A percentile compares a stretch with the other conserved stretches of the same genome.
Evolutionary conservation across 2,888 invertebrate species (phyloP).

Genomic region (Pachydiplax longipennis): DNA sequence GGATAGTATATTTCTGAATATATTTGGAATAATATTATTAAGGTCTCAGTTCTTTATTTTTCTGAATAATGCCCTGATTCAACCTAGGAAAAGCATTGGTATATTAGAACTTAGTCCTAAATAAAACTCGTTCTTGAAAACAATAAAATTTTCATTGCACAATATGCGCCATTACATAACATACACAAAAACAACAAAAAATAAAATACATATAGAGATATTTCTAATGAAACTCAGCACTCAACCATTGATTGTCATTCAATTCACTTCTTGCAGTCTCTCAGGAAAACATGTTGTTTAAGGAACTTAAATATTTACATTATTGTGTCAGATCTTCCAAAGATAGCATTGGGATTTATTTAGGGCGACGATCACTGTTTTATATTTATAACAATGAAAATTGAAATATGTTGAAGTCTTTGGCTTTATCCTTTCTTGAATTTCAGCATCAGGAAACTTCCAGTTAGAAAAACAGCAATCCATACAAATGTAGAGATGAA

Average conservation of each 20-base stretch:
- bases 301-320: neutral
- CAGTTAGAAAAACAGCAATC: constrained; percentile 77
- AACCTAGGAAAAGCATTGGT: too few species aligned
- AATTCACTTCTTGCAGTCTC: neutral
- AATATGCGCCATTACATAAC: neutral
- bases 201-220: neutral
- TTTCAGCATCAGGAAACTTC: constrained; percentile 78
- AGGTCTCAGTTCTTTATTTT: too few species aligned
- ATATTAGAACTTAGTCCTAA: neutral
- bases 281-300: neutral
- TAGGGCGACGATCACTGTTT: neutral
- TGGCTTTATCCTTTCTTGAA: constrained; percentile 78
- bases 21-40: too few species aligned
- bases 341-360: neutral
- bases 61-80: too few species aligned
- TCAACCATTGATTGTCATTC: neutral
- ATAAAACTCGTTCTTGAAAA: neutral
- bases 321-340: neutral
- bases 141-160: neutral
- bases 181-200: neutral
- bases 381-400: neutral
- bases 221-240: neutral
- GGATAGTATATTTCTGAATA: too few species aligned
- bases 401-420: neutral
- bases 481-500: constrained; percentile 80